Percentiles rank a stretch among this genome's conserved stretches.
Conservation (phyloP, 1,140 invertebrate species). For the Carposina sasakii region DNA sequence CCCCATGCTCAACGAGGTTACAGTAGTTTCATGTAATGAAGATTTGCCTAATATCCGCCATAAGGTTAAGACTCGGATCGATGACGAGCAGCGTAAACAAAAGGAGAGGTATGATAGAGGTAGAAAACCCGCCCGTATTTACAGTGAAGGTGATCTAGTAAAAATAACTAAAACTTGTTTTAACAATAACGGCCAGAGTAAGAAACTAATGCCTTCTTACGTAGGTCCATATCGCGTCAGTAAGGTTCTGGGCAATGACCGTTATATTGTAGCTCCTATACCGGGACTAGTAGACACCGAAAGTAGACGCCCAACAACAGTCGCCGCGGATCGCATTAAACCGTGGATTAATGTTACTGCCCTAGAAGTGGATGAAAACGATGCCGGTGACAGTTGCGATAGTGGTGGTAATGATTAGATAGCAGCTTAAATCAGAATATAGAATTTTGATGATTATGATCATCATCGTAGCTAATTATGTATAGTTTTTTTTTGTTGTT, state of each 20-base stretch:
- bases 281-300: conserved; percentile 18
- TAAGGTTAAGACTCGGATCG: conserved; percentile 12
- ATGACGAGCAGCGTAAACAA: conserved; percentile 17
- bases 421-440: too few species aligned
- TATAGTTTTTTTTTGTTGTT: too few species aligned
- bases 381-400: neutral
- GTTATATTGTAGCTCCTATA: conserved; percentile 20
- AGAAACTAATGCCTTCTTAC: conserved; percentile 27
- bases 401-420: too few species aligned
- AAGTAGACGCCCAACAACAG: neutral
- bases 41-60: neutral
- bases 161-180: conserved; percentile 24
- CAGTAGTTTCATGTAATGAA: neutral
- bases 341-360: neutral
- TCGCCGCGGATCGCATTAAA: neutral
- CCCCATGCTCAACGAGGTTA: conserved; percentile 5
- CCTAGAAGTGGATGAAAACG: neutral
- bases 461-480: too few species aligned
- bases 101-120: conserved; percentile 19
- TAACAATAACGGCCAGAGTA: conserved; percentile 25
- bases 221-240: conserved; percentile 25
- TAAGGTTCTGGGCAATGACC: conserved; percentile 25
- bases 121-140: conserved; percentile 10
- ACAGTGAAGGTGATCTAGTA: conserved; percentile 24
- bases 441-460: too few species aligned